Percentiles rank a stretch among this genome's conserved stretches.
Evolutionary conservation across 2,888 invertebrate genomes (phyloP).

Genomic region (Eueremaeus valkanovi): DNA sequence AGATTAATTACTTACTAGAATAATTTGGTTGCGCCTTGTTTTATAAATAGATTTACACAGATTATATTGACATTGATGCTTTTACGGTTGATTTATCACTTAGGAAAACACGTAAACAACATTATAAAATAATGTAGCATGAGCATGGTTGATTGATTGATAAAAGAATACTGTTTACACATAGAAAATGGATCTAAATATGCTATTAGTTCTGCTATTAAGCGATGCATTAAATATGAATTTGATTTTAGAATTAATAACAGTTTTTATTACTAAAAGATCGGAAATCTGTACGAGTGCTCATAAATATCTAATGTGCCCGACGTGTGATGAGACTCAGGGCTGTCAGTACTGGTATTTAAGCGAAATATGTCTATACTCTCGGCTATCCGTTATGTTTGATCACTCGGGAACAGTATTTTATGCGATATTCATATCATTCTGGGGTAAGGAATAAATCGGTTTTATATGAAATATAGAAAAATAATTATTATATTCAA

Average conservation of each 20-base stretch:
- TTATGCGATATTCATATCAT: conserved; percentile 58
- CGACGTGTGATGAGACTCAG: conserved; percentile 57
- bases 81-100: too few species aligned
- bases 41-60: too few species aligned
- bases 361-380: conserved; percentile 57
- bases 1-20: too few species aligned
- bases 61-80: too few species aligned
- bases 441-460: conserved; percentile 56
- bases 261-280: too few species aligned
- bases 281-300: conserved; percentile 55
- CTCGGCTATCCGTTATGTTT: conserved; percentile 57
- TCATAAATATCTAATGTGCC: conserved; percentile 58
- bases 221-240: neutral
- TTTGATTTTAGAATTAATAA: too few species aligned
- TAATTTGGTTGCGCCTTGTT: too few species aligned
- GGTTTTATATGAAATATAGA: neutral
- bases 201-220: neutral
- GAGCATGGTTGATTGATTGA: too few species aligned
- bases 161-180: neutral
- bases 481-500: neutral
- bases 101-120: too few species aligned
- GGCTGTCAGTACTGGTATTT: conserved; percentile 59
- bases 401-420: conserved; percentile 60
- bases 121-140: too few species aligned
- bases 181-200: neutral